Base-by-base conservation (phyloP, 2,797 vertebrate species). In the Sebastes kiyomatsui region DNA sequence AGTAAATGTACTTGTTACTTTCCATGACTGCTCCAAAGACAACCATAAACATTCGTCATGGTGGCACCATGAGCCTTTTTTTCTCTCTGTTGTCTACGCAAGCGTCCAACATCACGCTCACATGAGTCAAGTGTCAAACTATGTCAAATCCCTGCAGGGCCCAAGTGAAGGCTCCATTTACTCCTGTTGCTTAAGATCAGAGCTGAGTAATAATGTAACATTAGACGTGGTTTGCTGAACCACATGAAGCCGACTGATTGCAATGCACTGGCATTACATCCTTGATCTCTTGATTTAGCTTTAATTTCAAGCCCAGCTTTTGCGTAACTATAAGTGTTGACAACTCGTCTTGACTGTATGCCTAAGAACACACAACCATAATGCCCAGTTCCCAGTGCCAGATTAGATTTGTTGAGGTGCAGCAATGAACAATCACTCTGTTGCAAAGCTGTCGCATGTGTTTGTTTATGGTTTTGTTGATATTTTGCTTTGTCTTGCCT, bases 51-150 rank as follows among this genome's bases (percentile, higher is more conserved):
- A 86, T 93, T 89, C 59, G 90, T 82, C 72, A 73, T 22, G 71
- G 76, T 91, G 90, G 82, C 81, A 87, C 90, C 88, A 90, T 87
- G 71, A 58, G 46, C 73, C 28, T 35, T 65, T 67, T 12, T 10
- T 60, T 32, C 46, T 22, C 52, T 22, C 42, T 33, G 32, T 62
- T 67, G 20, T 75, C 54, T 22, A 68, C 67, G 74, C 84, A 85
- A 89, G 87, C 80, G 33, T 83, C 42, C 70, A 75, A 65, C 88
- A 79, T 79, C 77, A 75, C 7, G 42, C 80, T 89, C 70, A 61
- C 79, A 84, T 86, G 89, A 92, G 88, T 91, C 85, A 91, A 86
- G 77, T 83, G 90, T 91, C 75, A 84, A 90, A 88, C 81, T 88
- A 84, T 91, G 84, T 86, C 60, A 85, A 88, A 83, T 88, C 83